A percentile compares a stretch with the other conserved stretches of the same genome.
Evolutionary conservation across 2,797 vertebrate species (phyloP).

Genomic region (Fistularia tabacaria): DNA sequence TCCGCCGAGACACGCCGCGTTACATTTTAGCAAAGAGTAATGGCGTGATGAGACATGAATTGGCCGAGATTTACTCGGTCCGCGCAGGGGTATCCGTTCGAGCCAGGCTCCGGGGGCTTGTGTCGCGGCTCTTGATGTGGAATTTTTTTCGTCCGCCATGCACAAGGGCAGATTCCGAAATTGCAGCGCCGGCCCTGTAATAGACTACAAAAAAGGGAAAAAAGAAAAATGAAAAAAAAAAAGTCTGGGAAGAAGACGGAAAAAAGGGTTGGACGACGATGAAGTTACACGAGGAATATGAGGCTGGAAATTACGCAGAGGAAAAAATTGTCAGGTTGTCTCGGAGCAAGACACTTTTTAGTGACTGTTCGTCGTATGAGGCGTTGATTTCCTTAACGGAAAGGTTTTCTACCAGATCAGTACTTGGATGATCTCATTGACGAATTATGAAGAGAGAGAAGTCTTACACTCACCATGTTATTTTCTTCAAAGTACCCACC

Average conservation of each 20-base stretch:
- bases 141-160: conserved; percentile 79
- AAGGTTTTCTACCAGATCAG: background rate
- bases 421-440: background rate
- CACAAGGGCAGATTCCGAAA: conserved; percentile 76
- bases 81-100: conserved; percentile 31
- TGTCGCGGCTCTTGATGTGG: conserved; percentile 66
- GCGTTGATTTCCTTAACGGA: background rate
- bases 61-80: conserved; percentile 40
- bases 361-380: too few relatives aligned
- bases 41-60: conserved; percentile 54
- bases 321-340: background rate
- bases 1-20: conserved; percentile 46
- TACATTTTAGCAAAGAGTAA: conserved; percentile 64
- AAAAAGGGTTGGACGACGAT: conserved; percentile 58
- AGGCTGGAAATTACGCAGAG: conserved; percentile 37
- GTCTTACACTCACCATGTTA: too few relatives aligned
- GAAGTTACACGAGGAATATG: conserved; percentile 45
- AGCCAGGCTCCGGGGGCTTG: conserved; percentile 34
- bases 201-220: conserved; percentile 53
- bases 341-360: too few relatives aligned
- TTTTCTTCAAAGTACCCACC: too few relatives aligned
- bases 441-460: too few relatives aligned
- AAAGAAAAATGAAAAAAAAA: conserved; percentile 45
- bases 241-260: conserved; percentile 58
- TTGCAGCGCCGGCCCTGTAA: conserved; percentile 72